Percentiles rank a stretch among this genome's conserved stretches.
Conservation (phyloP, 2,888 invertebrate species). For the Orchestes rusci region DNA sequence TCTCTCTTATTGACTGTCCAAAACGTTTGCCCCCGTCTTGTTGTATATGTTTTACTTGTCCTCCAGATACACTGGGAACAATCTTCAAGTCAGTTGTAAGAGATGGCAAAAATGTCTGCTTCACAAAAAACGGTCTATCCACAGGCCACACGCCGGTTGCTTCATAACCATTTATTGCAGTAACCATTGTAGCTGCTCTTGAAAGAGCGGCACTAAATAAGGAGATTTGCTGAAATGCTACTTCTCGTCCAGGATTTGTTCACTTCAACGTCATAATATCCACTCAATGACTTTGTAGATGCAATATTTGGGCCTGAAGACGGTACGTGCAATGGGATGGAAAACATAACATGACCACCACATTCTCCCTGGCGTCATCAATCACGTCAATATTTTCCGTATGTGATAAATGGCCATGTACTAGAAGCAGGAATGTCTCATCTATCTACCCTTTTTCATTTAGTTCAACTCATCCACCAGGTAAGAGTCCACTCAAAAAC, state of each 20-base stretch:
- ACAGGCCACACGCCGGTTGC: not conserved
- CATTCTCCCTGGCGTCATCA: not conserved
- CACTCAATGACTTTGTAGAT: slow-evolving; percentile 8
- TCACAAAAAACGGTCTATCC: slow-evolving; percentile 5
- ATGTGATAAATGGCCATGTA: slow-evolving; percentile 21
- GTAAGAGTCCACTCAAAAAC: slow-evolving; percentile 26
- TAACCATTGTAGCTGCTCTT: slow-evolving; percentile 13
- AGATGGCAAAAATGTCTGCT: not conserved
- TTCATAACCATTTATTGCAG: slow-evolving; percentile 6
- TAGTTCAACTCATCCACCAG: slow-evolving; percentile 22
- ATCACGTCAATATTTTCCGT: slow-evolving; percentile 31
- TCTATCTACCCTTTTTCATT: slow-evolving; percentile 18
- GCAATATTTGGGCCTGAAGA: slow-evolving; percentile 3
- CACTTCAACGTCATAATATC: slow-evolving; percentile 2
- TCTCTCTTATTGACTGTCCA: slow-evolving; percentile 9
- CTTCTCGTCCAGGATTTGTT: slow-evolving; percentile 7
- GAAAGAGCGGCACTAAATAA: slow-evolving; percentile 8
- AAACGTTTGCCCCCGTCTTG: slow-evolving; percentile 1
- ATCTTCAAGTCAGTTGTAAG: slow-evolving; percentile 1
- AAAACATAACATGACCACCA: slow-evolving; percentile 30
- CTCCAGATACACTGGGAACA: slow-evolving; percentile 2
- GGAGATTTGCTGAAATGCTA: slow-evolving; percentile 8
- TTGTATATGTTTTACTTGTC: slow-evolving; percentile 4
- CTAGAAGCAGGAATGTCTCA: slow-evolving; percentile 13
- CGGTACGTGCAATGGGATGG: slow-evolving; percentile 28